Evolutionary conservation across 2,113 vertebrate species (phyloP).

Genomic region (Eubucco bourcierii): DNA sequence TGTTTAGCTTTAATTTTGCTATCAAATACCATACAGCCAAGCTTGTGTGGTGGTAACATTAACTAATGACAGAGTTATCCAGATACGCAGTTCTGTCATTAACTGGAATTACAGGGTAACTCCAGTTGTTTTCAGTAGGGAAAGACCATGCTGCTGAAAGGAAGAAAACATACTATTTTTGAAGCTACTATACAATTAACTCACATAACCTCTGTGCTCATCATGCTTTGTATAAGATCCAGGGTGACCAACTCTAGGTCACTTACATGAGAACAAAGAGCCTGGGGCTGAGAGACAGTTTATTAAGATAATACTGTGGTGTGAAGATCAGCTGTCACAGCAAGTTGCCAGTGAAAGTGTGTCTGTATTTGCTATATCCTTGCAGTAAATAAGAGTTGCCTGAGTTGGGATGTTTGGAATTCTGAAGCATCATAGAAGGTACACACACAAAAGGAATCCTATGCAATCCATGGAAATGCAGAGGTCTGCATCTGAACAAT

Average conservation of each 20-base stretch:
- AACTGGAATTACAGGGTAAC: conserved; percentile 17
- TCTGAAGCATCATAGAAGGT: neutral
- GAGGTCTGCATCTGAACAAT: neutral
- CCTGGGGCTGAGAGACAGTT: conserved; percentile 32
- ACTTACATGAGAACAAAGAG: conserved; percentile 24
- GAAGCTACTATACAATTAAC: conserved; percentile 48
- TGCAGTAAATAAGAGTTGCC: neutral
- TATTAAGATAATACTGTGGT: conserved; percentile 57
- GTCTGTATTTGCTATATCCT: neutral
- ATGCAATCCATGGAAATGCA: neutral
- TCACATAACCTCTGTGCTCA: conserved; percentile 38
- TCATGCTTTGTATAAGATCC: conserved; percentile 38
- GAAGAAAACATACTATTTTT: conserved; percentile 28
- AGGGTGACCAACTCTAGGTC: conserved; percentile 49
- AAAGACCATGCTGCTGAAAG: neutral
- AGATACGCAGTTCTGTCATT: neutral
- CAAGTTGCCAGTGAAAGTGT: neutral
- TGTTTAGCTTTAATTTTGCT: conserved; percentile 17
- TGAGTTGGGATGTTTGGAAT: neutral
- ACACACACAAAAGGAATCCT: neutral
- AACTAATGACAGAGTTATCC: conserved; percentile 28
- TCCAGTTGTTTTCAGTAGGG: conserved; percentile 4
- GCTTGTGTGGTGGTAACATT: neutral
- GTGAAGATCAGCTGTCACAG: conserved; percentile 29
- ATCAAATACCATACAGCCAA: conserved; percentile 12